Evolutionary conservation across 2,888 invertebrate genomes (phyloP).

Genomic region (Campoplex capitator): DNA sequence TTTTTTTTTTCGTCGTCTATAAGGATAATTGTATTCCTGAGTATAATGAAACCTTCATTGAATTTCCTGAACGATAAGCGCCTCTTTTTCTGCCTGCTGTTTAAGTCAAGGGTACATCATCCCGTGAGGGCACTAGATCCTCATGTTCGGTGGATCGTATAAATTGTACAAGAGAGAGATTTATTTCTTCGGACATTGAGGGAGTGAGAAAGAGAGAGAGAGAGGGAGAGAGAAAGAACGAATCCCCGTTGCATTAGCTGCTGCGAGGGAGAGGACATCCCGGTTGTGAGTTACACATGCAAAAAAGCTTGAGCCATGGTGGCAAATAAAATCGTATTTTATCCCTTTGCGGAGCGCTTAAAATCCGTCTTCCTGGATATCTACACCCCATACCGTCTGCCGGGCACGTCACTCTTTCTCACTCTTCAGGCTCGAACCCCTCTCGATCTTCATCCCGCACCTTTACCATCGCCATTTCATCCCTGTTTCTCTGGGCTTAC

Average conservation of each 20-base stretch:
- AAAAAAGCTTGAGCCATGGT: constrained; percentile 67
- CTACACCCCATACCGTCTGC: constrained; percentile 64
- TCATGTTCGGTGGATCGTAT: constrained; percentile 31
- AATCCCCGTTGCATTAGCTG: constrained; percentile 61
- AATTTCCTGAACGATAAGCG: not conserved
- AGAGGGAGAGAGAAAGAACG: not conserved
- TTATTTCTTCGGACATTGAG: constrained; percentile 23
- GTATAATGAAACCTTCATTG: constrained; percentile 5
- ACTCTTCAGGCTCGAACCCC: constrained; percentile 50
- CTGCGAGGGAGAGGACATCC: constrained; percentile 57
- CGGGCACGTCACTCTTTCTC: constrained; percentile 52
- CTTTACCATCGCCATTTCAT: constrained; percentile 62
- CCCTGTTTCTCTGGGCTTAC: constrained; percentile 71
- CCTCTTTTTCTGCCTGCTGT: constrained; percentile 20
- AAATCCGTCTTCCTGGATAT: constrained; percentile 79
- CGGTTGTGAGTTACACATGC: constrained; percentile 74
- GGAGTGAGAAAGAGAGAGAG: constrained; percentile 20
- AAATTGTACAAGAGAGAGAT: constrained; percentile 18
- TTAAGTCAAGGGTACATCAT: constrained; percentile 22
- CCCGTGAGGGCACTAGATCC: not conserved
- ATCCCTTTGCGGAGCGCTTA: constrained; percentile 80
- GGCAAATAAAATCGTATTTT: constrained; percentile 84
- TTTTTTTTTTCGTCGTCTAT: constrained; percentile 3
- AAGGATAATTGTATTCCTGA: constrained; percentile 10
- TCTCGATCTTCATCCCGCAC: constrained; percentile 50